Evolutionary conservation across 2,113 vertebrate genomes (phyloP).

Genomic region (Rhinoderma darwinii): DNA sequence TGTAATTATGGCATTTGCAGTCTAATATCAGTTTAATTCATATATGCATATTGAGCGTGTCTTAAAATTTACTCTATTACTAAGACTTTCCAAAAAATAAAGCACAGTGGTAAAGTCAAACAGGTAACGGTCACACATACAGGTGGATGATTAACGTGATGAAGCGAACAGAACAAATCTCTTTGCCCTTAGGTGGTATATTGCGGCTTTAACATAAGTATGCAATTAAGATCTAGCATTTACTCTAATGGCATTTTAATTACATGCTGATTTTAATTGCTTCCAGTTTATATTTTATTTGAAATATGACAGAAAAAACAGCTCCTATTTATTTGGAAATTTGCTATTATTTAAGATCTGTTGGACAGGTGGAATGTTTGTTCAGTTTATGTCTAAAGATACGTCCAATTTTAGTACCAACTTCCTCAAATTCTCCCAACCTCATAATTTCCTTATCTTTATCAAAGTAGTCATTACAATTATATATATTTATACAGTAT

Average conservation of each 20-base stretch:
- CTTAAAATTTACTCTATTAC: slow-evolving; percentile 5
- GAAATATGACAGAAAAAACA: slow-evolving; percentile 58
- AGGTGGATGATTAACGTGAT: slow-evolving; percentile 59
- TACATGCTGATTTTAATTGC: slow-evolving; percentile 60
- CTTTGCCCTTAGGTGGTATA: slow-evolving; percentile 60
- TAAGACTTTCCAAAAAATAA: not conserved
- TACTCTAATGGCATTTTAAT: slow-evolving; percentile 65
- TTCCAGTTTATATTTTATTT: slow-evolving; percentile 62
- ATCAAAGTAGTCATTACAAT: too few species aligned
- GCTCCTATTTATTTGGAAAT: slow-evolving; percentile 60
- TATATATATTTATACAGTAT: too few species aligned
- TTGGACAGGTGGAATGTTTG: not conserved
- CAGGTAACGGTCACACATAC: slow-evolving; percentile 50
- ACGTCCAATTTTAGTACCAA: too few species aligned
- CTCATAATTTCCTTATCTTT: too few species aligned
- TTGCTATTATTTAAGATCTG: not conserved
- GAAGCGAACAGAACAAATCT: slow-evolving; percentile 52
- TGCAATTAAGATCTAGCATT: slow-evolving; percentile 61
- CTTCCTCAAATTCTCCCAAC: too few species aligned
- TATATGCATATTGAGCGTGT: not conserved
- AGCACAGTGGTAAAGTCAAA: not conserved
- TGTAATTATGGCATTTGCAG: not conserved
- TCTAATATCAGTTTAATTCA: not conserved
- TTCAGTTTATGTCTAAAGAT: too few species aligned
- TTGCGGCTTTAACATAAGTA: slow-evolving; percentile 61